These are phyloP conservation scores for Polypterus bichir DNA, from an alignment of 2,113 vertebrate species.

Conservation along the genomic window DNA sequence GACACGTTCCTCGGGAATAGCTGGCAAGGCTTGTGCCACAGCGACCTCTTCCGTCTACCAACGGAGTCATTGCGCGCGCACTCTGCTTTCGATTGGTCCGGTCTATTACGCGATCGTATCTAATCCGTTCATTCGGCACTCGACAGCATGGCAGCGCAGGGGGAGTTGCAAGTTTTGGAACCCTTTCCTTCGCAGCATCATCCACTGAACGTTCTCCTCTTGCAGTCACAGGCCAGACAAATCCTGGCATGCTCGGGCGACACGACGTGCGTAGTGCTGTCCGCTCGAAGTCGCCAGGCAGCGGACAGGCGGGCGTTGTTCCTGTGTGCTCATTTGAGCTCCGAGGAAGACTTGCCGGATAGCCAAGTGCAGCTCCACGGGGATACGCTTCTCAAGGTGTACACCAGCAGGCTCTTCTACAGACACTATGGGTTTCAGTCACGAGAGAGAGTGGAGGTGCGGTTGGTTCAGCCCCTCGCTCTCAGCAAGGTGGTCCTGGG, in stretches of 20 bases:
- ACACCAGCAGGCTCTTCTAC: conserved; percentile 35
- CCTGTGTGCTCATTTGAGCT: conserved; percentile 32
- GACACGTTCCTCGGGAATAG: too few relatives aligned
- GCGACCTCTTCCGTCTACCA: too few relatives aligned
- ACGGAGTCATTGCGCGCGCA: too few relatives aligned
- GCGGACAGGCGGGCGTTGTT: conserved; percentile 33
- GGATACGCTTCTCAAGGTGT: conserved; percentile 35
- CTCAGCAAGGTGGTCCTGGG: conserved; percentile 44
- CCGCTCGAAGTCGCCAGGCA: conserved; percentile 15
- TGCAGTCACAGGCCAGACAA: conserved; percentile 20
- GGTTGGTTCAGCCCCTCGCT: conserved; percentile 27
- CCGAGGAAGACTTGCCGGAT: conserved; percentile 30
- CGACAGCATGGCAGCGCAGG: conserved; percentile 33
- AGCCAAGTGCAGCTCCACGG: conserved; percentile 9
- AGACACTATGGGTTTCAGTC: conserved; percentile 31
- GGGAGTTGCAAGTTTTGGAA: conserved; percentile 27
- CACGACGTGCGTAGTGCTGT: conserved; percentile 34
- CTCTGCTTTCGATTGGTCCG: conserved; percentile 3
- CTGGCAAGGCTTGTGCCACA: too few relatives aligned
- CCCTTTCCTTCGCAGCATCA: conserved; percentile 33
- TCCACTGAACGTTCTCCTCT: conserved; percentile 34
- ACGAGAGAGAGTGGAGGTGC: conserved; percentile 20
- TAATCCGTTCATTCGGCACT: conserved; percentile 16
- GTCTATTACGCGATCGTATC: not conserved
- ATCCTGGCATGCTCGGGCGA: conserved; percentile 24